Evolutionary conservation across 2,888 invertebrate genomes (phyloP), one percentile per base, ranked within the genome.

Genomic region (Mesorhabditis belari): DNA sequence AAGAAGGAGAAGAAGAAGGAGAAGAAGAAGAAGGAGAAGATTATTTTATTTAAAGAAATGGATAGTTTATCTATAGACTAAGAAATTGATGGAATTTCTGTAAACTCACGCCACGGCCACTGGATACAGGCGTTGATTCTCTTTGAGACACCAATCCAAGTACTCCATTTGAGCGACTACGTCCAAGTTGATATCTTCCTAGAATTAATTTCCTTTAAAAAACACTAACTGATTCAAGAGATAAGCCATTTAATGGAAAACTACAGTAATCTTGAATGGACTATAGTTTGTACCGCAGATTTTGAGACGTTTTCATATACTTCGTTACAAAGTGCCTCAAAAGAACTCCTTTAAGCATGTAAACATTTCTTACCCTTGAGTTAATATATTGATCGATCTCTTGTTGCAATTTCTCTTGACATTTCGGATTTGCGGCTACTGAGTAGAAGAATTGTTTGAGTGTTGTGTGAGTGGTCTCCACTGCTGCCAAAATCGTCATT

Each of bases 341-440:
- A 6, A 4, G 27, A 52, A 56, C 25, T 17, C 44, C n/a, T 35
- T 17, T 17, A 17, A 35, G n/a, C n/a, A 35, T 35, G 44, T 17
- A 35, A 35, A 9, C 44, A 9, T 35, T 17, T 35, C 44, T 17
- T 35, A 35, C 44, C 44, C 44, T 35, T 21, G 56, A 49, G 21
- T 44, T 29, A 49, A 61, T 60, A 49, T 27, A 61, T 27, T 44
- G 21, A 50, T 61, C 61, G 44, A 61, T 57, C 49, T 61, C 61
- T 49, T 49, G 49, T 23, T 49, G 52, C n/a, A 61, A 54, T 25
- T 49, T 78, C 3, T 77, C 70, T 62, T 84, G 84, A 25, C 83
- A 75, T 3, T 82, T 81, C 5, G 77, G 83, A 69, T 84, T 79
- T 51, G 75, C 75, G n/a, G 83, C 82, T 60, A 85, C 75, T 61